Evolutionary conservation across 2,797 vertebrate genomes (phyloP), one percentile per base, ranked within the genome.

Genomic region (Mallotus villosus): DNA sequence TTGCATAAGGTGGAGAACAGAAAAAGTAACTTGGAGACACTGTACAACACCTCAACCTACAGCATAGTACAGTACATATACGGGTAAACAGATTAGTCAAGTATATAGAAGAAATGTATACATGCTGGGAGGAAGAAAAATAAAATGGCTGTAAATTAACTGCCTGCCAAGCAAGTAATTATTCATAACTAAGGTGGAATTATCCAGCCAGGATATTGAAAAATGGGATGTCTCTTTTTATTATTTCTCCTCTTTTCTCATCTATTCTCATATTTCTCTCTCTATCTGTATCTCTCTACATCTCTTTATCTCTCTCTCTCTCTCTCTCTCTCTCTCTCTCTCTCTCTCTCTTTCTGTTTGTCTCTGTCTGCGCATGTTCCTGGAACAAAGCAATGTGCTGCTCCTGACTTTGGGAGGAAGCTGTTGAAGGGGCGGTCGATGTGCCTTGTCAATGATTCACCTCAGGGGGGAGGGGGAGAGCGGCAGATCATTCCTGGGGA

Each of bases 401-500:
- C 91, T 95, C 2, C 84, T 95, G 83, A 88, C 92, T 75, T 92
- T 87, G 71, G 94, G 91, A 81, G 93, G 94, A 80, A 93, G 82
- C 76, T 58, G 57, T 21, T 21, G 57, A 12, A 92, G 84, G 32
- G 32, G 79, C 94, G 93, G 65, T 91, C 92, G 34, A 76, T 94
- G 79, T 95, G 94, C 88, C 95, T 95, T 86, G 93, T 95, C 66
- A 96, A 95, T 88, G 95, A 95, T 77, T 94, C 94, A 66, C 92
- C 94, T 1, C 88, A 95, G 81, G 94, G 95, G 78, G 95, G 95
- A n/a, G 17, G 51, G 51, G 51, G 87, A 95, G 95, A 94, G 94
- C 95, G 84, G 95, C 95, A 63, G 78, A 95, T 90, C 93, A 96
- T 89, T 93, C 94, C 79, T 95, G 95, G 94, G 94, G 94, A 92